Evolutionary conservation across 2,888 invertebrate species (phyloP), one percentile per base, ranked within the genome.

Genomic region (Euclidia mi): DNA sequence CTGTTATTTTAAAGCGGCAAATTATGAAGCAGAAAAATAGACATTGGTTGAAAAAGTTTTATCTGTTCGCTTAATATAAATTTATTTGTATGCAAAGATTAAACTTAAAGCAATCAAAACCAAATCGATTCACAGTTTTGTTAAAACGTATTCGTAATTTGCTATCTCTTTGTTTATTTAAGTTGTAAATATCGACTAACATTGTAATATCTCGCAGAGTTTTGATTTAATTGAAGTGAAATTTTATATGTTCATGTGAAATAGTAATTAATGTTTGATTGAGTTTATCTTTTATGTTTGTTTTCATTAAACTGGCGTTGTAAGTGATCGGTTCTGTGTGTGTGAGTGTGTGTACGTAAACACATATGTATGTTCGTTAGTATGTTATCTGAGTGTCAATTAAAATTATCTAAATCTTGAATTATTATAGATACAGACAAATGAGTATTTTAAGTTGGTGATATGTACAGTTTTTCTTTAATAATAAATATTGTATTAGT

Each of bases 1-100:
- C 57, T 88, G 83, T 91, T 34, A 90, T 97, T 14, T 20, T 3
- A 29, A 29, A 9, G n/a, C 29, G 1, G 10, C 7, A 10, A 2
- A 29, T n/a, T 29, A 29, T n/a, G 3, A 29, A 29, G 9, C 2
- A 3, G 10, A 29, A 29, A 3, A 32, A 32, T 11, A 2, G 6
- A 12, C 32, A 32, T 32, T 11, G 11, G 0, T 4, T 32, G 1
- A 0, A 11, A 32, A 11, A 32, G 3, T 32, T 11, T 32, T 2
- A 32, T 32, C 32, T 3, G 12, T 11, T 1, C 4, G 4, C 7
- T 25, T 25, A 32, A 6, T 2, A 4, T 4, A 3, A 32, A 25
- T 56, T 14, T 38, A 51, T 28, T 32, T 18, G 12, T 34, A 18
- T 6, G 15, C 31, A 17, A 34, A 60, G 34, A 48, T 47, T 44